These are phyloP conservation scores for Rhynchomys soricoides DNA, from an alignment of 2,113 vertebrate species.

Conservation along the genomic window DNA sequence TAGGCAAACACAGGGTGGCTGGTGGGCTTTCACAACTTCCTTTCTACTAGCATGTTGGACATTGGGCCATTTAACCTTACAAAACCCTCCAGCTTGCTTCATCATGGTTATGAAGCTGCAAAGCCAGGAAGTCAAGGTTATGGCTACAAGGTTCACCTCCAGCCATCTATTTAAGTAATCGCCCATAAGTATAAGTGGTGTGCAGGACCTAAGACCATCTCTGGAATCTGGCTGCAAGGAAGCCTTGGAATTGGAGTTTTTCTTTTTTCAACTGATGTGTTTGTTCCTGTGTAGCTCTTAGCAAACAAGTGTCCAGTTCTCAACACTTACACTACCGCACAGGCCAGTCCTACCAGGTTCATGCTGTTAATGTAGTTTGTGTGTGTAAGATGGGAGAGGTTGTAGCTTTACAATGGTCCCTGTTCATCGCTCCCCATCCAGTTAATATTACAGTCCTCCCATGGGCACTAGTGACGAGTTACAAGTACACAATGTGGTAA, in stretches of 20 bases:
- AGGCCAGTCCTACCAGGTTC: not conserved
- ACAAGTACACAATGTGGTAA: not conserved
- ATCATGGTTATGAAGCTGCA: not conserved
- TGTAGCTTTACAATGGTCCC: too few relatives aligned
- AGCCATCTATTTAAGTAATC: not conserved
- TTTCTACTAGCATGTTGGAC: not conserved
- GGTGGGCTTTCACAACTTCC: rapidly evolving
- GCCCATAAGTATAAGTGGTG: not conserved
- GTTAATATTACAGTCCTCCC: not conserved
- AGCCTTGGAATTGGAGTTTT: conserved; percentile 25
- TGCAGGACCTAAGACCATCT: not conserved
- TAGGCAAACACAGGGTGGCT: not conserved
- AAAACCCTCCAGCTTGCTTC: not conserved
- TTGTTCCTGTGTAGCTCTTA: not conserved
- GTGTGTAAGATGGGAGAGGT: too few relatives aligned
- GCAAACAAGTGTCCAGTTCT: not conserved
- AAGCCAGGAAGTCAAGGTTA: not conserved
- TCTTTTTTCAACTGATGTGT: not conserved
- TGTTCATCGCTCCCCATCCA: too few relatives aligned
- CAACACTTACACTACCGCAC: not conserved
- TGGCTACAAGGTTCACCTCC: not conserved
- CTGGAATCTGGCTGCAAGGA: not conserved
- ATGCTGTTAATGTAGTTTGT: not conserved
- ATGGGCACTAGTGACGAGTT: not conserved
- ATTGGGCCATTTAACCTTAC: not conserved